Evolutionary conservation across 2,113 vertebrate genomes (phyloP).

Genomic region (Oreochromis aureus): DNA sequence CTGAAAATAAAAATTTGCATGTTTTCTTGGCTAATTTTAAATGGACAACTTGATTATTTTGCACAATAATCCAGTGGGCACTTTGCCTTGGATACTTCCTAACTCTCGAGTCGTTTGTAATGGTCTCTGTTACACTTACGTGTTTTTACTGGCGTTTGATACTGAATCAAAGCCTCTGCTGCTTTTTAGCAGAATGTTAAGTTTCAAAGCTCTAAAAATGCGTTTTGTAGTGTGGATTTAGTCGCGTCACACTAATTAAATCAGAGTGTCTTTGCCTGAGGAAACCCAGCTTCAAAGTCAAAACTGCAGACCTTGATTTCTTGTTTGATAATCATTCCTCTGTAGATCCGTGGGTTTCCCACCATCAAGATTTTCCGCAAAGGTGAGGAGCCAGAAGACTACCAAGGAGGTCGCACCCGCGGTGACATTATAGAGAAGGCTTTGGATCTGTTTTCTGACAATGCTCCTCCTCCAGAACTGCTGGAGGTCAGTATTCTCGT

Average conservation of each 20-base stretch:
- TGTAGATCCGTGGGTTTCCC: conserved; percentile 89
- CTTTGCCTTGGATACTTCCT: not conserved
- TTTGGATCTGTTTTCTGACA: conserved; percentile 90
- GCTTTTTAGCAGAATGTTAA: not conserved
- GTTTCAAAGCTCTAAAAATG: not conserved
- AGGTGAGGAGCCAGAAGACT: conserved; percentile 89
- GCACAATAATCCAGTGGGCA: not conserved
- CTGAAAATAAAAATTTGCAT: not conserved
- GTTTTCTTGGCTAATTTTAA: not conserved
- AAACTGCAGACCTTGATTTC: not conserved
- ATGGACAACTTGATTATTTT: not conserved
- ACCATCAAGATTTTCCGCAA: conserved; percentile 97
- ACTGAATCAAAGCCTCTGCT: not conserved
- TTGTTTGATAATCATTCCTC: not conserved
- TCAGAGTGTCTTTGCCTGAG: not conserved
- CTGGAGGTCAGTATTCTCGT: conserved; percentile 76
- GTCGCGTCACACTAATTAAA: not conserved
- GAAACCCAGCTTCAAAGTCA: not conserved
- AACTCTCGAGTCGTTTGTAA: not conserved
- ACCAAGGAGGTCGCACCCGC: conserved; percentile 85
- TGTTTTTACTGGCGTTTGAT: not conserved
- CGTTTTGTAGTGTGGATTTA: not conserved
- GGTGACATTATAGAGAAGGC: conserved; percentile 83
- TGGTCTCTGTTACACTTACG: not conserved
- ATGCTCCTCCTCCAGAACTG: conserved; percentile 83